A percentile compares a stretch with the other conserved stretches of the same genome.
phyloP scores from a whole-genome alignment of 2,797 vertebrate genomes.

The Coccyzus lansbergi region DNA sequence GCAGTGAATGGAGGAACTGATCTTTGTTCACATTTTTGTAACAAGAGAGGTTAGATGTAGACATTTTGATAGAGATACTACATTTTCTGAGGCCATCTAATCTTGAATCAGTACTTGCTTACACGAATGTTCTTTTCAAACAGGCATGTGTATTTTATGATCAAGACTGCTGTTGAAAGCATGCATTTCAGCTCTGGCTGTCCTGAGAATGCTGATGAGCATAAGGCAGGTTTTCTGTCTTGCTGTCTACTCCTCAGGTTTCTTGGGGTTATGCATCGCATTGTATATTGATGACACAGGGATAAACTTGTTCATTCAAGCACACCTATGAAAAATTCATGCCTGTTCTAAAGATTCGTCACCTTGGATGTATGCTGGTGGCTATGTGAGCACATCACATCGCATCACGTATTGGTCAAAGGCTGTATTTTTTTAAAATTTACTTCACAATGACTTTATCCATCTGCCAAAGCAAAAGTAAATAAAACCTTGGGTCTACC shows the following conservation, averaged over 20 bases:
- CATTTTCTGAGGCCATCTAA: not conserved
- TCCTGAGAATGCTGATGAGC: not conserved
- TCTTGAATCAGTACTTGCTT: not conserved
- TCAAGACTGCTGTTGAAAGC: not conserved
- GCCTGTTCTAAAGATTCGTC: slow-evolving; percentile 9
- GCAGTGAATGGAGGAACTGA: not conserved
- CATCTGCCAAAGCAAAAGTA: not conserved
- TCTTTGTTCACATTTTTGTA: not conserved
- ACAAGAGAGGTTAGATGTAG: not conserved
- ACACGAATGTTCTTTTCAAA: not conserved
- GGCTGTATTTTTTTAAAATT: not conserved
- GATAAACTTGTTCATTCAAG: slow-evolving; percentile 32
- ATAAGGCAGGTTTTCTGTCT: not conserved
- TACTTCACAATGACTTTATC: not conserved
- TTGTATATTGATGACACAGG: slow-evolving; percentile 40
- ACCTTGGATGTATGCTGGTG: not conserved
- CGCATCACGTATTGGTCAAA: not conserved
- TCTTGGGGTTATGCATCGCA: not conserved
- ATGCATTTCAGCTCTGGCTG: not conserved
- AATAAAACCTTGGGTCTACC: not conserved
- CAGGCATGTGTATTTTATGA: not conserved
- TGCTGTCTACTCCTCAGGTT: not conserved
- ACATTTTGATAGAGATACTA: not conserved
- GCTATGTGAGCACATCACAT: not conserved
- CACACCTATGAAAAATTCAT: slow-evolving; percentile 38